Percentiles rank a stretch among this genome's conserved stretches.
phyloP scores from a whole-genome alignment of 2,113 vertebrate species.

The Tamias sibiricus region DNA sequence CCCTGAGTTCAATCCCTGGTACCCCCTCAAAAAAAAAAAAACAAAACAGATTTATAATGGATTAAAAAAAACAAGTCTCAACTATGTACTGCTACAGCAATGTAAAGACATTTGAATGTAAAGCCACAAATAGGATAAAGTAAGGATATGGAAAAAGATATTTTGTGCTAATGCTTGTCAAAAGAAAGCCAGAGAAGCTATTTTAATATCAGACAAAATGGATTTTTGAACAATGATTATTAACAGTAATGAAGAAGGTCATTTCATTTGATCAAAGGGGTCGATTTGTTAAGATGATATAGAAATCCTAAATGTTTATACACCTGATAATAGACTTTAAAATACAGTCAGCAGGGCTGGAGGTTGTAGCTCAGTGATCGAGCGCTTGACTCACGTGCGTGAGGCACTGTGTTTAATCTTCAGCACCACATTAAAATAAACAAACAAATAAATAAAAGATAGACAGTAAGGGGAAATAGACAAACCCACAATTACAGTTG shows the following conservation, averaged over 20 bases:
- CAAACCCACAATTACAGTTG: not conserved
- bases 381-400: too few relatives aligned
- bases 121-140: not conserved
- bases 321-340: not conserved
- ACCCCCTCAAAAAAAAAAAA: too few relatives aligned
- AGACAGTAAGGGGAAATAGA: not conserved
- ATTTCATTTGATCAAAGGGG: not conserved
- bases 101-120: not conserved
- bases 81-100: not conserved
- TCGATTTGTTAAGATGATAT: not conserved
- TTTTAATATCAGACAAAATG: not conserved
- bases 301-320: not conserved
- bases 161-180: not conserved
- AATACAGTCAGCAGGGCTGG: not conserved
- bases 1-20: too few relatives aligned
- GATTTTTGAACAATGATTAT: not conserved
- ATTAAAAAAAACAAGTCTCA: not conserved
- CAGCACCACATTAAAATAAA: too few relatives aligned
- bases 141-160: too few relatives aligned
- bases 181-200: not conserved
- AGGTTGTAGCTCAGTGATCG: too few relatives aligned
- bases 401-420: too few relatives aligned
- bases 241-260: not conserved
- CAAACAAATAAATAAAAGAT: too few relatives aligned
- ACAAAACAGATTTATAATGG: not conserved